Base-by-base conservation (phyloP, 2,797 vertebrate species). In the Aulostomus chinensis region DNA sequence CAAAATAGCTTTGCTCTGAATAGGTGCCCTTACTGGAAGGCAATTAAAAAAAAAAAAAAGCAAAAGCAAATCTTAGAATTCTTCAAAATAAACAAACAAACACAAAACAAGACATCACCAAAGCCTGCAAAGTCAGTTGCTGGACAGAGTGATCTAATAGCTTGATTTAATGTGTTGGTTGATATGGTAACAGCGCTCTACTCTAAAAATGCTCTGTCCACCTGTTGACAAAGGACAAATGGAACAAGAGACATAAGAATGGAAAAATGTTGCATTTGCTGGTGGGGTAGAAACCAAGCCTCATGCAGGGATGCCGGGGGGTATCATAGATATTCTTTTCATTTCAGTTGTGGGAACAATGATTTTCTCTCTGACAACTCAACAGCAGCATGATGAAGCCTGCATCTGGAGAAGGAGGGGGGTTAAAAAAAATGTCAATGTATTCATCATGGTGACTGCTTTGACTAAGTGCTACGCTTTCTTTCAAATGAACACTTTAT, bases 151-250 rank as follows among this genome's bases (percentile, higher is more conserved):
- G 47, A 65, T 68, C 34, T 18, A 43, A 51, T 43, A 58, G 43
- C 33, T 59, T 47, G 38, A 63, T 58, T 43, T 24, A 28, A 21
- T n/a, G 35, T 47, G 47, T 41, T 35, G 52, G 76, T 85, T 81
- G 76, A 69, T 58, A 78, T 81, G 68, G 67, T 65, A 81, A 86
- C 79, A 15, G 40, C 57, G 56, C 32, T 46, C 21, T 25, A 5
- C 25, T 46, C 10, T 6, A 39, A 35, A 22, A 4, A 40, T 56
- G 22, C 40, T 30, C 36, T 16, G 14, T 80, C 62, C 67, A 79
- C 76, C 66, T 83, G 74, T 80, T 73, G 59, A 40, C 11, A 11
- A 37, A 31, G 14, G 24, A 20, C 36, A 41, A 58, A 30, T 7
- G 33, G 46, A 14, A 24, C 4, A 0, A 30, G 40, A 48, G 58